These are phyloP conservation scores for Poeciliopsis presidionis DNA, from an alignment of 2,797 vertebrate genomes.

Conservation along the genomic window DNA sequence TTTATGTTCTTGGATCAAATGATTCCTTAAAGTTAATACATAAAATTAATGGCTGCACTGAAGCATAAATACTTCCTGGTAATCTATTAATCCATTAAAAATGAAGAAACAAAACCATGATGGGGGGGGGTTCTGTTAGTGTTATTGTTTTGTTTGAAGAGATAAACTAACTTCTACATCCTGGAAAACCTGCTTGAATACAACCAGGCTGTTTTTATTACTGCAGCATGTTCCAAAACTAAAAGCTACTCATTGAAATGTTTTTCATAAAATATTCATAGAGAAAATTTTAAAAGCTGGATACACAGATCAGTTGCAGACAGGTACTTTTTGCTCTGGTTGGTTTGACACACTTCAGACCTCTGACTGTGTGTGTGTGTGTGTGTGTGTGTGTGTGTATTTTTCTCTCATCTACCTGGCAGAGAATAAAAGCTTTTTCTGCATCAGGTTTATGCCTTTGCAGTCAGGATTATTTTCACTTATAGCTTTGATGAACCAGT, in stretches of 20 bases:
- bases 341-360: constrained; percentile 44
- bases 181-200: constrained; percentile 1
- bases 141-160: not conserved
- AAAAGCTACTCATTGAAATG: constrained; percentile 16
- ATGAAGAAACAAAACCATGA: not conserved
- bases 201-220: constrained; percentile 30
- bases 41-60: not conserved
- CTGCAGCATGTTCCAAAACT: constrained; percentile 29
- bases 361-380: constrained; percentile 43
- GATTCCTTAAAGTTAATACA: not conserved
- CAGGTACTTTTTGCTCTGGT: constrained; percentile 35
- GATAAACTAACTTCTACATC: constrained; percentile 2
- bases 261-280: constrained; percentile 63
- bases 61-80: not conserved
- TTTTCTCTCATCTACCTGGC: constrained; percentile 51
- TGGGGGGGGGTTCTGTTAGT: not conserved
- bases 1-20: not conserved
- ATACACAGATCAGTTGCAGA: constrained; percentile 56
- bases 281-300: constrained; percentile 40
- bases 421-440: constrained; percentile 39
- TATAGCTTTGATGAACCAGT: constrained; percentile 39
- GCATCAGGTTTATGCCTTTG: constrained; percentile 35
- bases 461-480: constrained; percentile 30
- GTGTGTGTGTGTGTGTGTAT: constrained; percentile 33
- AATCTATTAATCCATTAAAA: not conserved